phyloP scores from a whole-genome alignment of 2,888 invertebrate species.

The Caenorhabditis sinica region DNA sequence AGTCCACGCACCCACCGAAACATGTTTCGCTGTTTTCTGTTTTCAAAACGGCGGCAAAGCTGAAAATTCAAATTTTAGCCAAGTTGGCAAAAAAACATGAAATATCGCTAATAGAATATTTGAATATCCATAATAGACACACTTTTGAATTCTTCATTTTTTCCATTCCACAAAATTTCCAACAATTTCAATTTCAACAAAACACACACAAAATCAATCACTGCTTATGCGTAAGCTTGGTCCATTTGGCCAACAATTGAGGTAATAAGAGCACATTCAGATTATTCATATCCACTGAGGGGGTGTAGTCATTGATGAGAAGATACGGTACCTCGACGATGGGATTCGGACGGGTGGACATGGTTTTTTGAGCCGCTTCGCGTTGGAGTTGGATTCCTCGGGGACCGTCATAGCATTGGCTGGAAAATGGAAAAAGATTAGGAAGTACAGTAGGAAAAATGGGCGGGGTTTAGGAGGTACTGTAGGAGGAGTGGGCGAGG shows the following conservation, averaged over 20 bases:
- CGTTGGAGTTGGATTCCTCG: slow-evolving; percentile 81
- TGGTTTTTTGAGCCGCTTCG: slow-evolving; percentile 82
- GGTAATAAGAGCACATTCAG: slow-evolving; percentile 80
- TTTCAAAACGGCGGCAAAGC: no score
- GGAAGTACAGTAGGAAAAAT: neutral
- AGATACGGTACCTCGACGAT: slow-evolving; percentile 83
- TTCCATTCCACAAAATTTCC: slow-evolving; percentile 6
- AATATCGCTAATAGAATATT: no score
- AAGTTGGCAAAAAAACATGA: no score
- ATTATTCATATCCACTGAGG: slow-evolving; percentile 81
- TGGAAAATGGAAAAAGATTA: slow-evolving; percentile 53
- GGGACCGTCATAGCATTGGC: slow-evolving; percentile 80
- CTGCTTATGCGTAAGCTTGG: slow-evolving; percentile 65
- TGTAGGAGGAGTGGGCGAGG: neutral
- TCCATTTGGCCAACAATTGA: slow-evolving; percentile 82
- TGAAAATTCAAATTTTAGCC: no score
- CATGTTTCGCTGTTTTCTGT: no score
- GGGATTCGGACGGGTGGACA: slow-evolving; percentile 79
- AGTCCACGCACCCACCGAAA: no score
- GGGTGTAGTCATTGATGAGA: slow-evolving; percentile 83
- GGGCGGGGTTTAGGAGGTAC: neutral
- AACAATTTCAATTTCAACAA: neutral
- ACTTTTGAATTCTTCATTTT: neutral
- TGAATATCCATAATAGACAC: no score
- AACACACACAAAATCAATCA: neutral